Evolutionary conservation across 2,797 vertebrate species (phyloP), one percentile per base, ranked within the genome.

Genomic region (Molossus alvarezi): DNA sequence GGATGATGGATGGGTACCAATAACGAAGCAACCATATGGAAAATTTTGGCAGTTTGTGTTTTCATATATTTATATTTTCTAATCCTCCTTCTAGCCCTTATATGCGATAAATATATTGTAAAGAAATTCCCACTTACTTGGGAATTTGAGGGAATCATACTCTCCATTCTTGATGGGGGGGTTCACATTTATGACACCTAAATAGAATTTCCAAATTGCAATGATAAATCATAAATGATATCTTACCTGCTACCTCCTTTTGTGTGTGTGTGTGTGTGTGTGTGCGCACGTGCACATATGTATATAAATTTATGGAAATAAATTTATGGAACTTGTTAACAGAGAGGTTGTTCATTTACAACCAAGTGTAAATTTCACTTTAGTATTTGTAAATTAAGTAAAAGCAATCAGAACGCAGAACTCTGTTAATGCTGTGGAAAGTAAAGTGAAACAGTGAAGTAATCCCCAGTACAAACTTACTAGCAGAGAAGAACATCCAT

Each of bases 401-500:
- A 75, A 89, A 87, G 9, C 64, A 75, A 1, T 89, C 71, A 82
- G 53, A 88, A 88, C n/a, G 5, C 3, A 58, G 11, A 93, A 17
- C 53, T 90, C 6, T 89, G 62, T 88, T 53, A 93, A 20, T 77
- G 37, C 9, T 94, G 7, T 77, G n/a, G 18, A 69, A 84, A 92
- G 13, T 20, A 15, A 69, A 77, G 17, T 55, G 64, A 93, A 62
- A 55, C 57, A 81, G 12, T 65, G 33, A 91, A 89, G 27, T 65
- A 76, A 91, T 17, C 20, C 18, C 29, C 14, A 89, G 80, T 80
- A 53, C 73, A 53, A 55, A 5, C 90, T 76, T 90, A 80, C 93
- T 72, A 81, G 89, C 62, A 81, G n/a, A 55, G 17, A 90, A 55
- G 29, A 94, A 48, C 83, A 84, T 72, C 21, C n/a, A 71, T 87